phyloP scores from a whole-genome alignment of 2,888 invertebrate species.

The Tenthredo scrophulariae region DNA sequence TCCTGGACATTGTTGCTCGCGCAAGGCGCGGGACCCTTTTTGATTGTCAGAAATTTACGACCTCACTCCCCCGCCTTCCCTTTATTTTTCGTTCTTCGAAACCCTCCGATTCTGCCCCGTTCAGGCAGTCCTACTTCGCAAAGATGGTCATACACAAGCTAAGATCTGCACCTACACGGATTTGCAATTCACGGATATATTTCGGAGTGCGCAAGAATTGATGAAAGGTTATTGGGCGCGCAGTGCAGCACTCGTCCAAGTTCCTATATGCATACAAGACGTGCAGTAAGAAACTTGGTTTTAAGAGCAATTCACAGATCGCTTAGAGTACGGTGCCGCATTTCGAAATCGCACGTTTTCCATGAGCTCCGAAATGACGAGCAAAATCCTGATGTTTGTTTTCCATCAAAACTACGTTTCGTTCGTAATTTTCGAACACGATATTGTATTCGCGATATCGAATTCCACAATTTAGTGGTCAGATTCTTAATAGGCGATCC shows the following conservation, averaged over 20 bases:
- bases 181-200: neutral
- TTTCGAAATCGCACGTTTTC: neutral
- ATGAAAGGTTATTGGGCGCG: constrained; percentile 20
- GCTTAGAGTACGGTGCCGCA: neutral
- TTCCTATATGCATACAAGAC: neutral
- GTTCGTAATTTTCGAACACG: neutral
- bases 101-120: constrained; percentile 27
- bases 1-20: constrained; percentile 54
- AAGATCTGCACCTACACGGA: neutral
- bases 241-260: neutral
- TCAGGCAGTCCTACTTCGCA: neutral
- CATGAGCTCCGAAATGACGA: neutral
- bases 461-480: neutral
- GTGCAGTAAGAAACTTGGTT: neutral
- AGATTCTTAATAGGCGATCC: neutral
- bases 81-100: constrained; percentile 3
- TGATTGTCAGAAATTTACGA: constrained; percentile 53
- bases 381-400: neutral
- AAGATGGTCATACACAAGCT: neutral
- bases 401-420: neutral
- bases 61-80: neutral
- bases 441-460: neutral
- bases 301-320: neutral
- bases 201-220: neutral
- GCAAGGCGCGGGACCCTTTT: constrained; percentile 42